phyloP scores from a whole-genome alignment of 2,113 vertebrate species.

The Alouatta palliata region DNA sequence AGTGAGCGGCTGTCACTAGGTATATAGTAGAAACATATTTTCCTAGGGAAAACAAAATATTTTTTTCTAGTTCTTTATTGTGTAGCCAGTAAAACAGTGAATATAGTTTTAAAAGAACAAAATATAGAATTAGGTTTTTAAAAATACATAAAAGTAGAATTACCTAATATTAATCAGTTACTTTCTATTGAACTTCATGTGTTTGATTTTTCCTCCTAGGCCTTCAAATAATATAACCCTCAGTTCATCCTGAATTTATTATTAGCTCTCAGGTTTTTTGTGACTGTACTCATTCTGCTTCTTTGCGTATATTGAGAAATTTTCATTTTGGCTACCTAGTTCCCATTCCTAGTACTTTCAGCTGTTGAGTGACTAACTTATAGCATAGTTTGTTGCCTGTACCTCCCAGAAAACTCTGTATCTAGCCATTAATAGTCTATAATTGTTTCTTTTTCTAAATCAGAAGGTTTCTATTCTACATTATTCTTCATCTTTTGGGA shows the following conservation, averaged over 20 bases:
- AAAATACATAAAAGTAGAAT: neutral
- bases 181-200: neutral
- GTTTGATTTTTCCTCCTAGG: neutral
- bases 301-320: neutral
- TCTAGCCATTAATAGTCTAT: neutral
- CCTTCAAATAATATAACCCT: neutral
- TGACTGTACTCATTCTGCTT: neutral
- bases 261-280: neutral
- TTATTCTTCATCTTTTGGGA: neutral
- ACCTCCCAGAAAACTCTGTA: neutral
- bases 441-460: neutral
- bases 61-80: neutral
- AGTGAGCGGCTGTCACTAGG: neutral
- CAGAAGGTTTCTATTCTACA: neutral
- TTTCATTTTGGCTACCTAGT: neutral
- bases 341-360: neutral
- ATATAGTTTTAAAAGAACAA: neutral
- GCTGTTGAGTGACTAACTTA: neutral
- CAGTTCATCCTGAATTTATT: neutral
- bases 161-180: neutral
- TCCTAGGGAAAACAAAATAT: neutral
- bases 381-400: neutral
- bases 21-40: neutral
- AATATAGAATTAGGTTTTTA: neutral
- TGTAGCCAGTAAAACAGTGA: neutral